A percentile compares a stretch with the other conserved stretches of the same genome.
These are phyloP conservation scores for Mergus octosetaceus DNA, from an alignment of 2,797 vertebrate genomes.

Conservation along the genomic window DNA sequence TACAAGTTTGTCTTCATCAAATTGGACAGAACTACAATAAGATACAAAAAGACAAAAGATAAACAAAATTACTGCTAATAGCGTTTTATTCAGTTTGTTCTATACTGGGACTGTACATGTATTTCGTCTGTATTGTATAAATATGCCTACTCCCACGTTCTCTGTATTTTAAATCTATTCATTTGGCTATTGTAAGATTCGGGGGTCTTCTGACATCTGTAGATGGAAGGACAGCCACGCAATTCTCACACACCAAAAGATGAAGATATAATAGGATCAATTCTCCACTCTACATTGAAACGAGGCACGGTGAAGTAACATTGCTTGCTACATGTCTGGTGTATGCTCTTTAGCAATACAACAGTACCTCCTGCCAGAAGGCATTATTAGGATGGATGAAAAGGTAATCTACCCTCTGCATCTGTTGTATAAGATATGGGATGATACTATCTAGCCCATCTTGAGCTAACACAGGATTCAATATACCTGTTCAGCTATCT, in stretches of 20 bases:
- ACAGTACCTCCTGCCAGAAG: neutral
- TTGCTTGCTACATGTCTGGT: neutral
- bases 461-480: neutral
- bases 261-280: neutral
- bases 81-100: neutral
- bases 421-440: rapidly evolving
- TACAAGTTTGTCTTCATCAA: neutral
- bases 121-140: neutral
- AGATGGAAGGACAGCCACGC: neutral
- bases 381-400: neutral
- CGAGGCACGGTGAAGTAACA: neutral
- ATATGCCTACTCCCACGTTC: neutral
- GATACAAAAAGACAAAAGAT: neutral
- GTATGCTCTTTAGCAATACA: neutral
- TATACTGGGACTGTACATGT: neutral
- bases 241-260: neutral
- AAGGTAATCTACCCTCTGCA: neutral
- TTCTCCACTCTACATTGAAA: neutral
- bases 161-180: neutral
- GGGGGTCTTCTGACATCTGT: neutral
- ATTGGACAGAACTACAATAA: neutral
- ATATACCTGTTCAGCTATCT: neutral
- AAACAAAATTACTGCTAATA: neutral
- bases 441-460: neutral
- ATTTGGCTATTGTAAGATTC: neutral